phyloP scores from a whole-genome alignment of 1,140 invertebrate genomes.

The Oedothorax gibbosus region DNA sequence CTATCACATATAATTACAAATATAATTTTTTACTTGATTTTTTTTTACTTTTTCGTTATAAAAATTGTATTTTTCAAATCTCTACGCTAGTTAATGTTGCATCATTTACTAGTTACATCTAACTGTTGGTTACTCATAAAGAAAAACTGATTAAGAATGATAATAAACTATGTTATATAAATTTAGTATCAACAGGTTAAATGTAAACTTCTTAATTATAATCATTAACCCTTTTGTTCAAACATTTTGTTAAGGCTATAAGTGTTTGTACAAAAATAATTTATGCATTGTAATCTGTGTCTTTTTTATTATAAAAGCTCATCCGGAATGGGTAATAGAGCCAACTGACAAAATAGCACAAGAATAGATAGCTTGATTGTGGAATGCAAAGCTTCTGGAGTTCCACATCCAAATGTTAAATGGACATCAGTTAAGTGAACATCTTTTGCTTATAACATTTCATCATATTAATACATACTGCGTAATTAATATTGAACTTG shows the following conservation, averaged over 20 bases:
- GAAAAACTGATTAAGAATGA: background rate
- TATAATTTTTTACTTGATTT: too few species aligned
- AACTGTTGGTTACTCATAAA: background rate
- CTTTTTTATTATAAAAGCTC: conserved; percentile 35
- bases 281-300: too few species aligned
- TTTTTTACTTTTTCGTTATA: too few species aligned
- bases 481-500: too few species aligned
- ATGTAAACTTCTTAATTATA: too few species aligned
- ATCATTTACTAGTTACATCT: background rate
- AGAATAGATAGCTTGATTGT: conserved; percentile 34
- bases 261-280: too few species aligned
- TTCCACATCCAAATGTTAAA: conserved; percentile 57
- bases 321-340: conserved; percentile 60
- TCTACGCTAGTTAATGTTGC: background rate
- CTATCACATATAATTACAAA: too few species aligned
- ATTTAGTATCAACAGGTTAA: too few species aligned
- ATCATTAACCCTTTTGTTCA: too few species aligned
- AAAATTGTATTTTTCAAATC: background rate
- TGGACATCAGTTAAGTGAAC: conserved; percentile 56
- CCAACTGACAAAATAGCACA: conserved; percentile 40
- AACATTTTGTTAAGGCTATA: too few species aligned
- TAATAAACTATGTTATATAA: background rate
- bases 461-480: too few species aligned
- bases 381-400: conserved; percentile 60
- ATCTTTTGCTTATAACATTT: too few species aligned